Evolutionary conservation across 2,797 vertebrate genomes (phyloP).

Genomic region (Pangasius krempfi): DNA sequence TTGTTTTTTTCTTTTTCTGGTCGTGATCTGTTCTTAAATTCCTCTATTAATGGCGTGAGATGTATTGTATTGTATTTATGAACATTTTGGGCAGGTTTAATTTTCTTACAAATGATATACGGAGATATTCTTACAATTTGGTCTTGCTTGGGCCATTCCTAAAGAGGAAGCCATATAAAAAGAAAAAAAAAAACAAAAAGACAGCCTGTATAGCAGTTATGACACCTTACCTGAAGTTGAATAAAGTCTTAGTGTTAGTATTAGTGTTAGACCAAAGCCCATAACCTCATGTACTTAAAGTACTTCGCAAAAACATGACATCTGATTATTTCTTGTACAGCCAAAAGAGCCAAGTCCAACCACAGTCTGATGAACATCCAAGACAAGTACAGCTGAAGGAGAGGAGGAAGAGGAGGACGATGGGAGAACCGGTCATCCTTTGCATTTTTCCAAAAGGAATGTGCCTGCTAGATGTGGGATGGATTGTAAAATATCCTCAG

Average conservation of each 20-base stretch:
- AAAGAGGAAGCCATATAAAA: neutral
- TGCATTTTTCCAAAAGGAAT: neutral
- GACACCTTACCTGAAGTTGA: neutral
- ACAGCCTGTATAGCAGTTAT: too few species aligned
- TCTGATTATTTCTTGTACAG: slow-evolving; percentile 72
- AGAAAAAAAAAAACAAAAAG: too few species aligned
- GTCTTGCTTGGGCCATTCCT: too few species aligned
- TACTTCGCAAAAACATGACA: neutral
- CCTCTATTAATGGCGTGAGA: too few species aligned
- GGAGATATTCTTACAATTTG: slow-evolving; percentile 31
- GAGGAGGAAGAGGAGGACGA: neutral
- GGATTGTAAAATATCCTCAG: neutral
- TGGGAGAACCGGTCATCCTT: neutral
- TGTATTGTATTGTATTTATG: too few species aligned
- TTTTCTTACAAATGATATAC: too few species aligned
- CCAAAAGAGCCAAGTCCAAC: slow-evolving; percentile 90
- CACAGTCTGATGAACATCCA: slow-evolving; percentile 88
- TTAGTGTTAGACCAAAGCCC: neutral
- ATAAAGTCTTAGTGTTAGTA: neutral
- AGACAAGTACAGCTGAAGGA: slow-evolving; percentile 87
- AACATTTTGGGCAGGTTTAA: too few species aligned
- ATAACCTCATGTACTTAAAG: neutral
- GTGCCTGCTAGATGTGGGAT: neutral
- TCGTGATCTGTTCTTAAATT: too few species aligned
- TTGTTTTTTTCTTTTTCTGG: too few species aligned